Conservation (phyloP, 2,113 vertebrate species). For the Felis catus region F.catus_Fca126_mat1.0 CM031415.1:151454001-151454500, state of each 20-base stretch:
- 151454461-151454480: background rate
- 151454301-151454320: background rate
- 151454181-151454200: background rate
- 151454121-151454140: background rate
- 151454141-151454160: background rate
- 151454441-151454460: background rate
- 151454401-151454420: background rate
- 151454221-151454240: background rate
- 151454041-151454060: background rate
- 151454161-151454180: background rate
- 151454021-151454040: background rate
- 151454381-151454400: background rate
- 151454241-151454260: background rate
- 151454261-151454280: background rate
- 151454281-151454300: background rate
- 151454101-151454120: background rate
- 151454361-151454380: background rate
- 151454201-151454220: background rate
- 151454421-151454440: background rate
- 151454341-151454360: background rate
- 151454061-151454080: background rate
- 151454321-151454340: background rate
- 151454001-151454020: background rate
- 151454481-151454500: background rate
- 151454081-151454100: background rate